A percentile compares a stretch with the other conserved stretches of the same genome.
Conservation (phyloP, 2,888 invertebrate genomes). For the Latheticus oryzae region DNA sequence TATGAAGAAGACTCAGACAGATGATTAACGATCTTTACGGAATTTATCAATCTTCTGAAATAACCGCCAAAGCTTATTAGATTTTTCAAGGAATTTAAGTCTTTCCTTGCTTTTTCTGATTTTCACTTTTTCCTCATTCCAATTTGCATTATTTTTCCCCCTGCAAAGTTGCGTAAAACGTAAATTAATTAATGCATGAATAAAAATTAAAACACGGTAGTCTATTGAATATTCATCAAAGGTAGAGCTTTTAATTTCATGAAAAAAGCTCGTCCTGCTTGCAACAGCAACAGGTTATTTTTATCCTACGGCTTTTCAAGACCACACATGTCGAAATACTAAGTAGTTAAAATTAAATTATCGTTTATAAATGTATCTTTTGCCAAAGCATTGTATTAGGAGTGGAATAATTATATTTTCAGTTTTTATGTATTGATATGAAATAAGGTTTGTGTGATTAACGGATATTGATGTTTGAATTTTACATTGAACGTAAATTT, state of each 20-base stretch:
- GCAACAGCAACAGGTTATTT: slow-evolving; percentile 42
- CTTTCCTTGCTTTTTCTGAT: neutral
- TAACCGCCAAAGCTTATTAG: neutral
- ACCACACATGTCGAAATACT: slow-evolving; percentile 40
- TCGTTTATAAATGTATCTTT: slow-evolving; percentile 28
- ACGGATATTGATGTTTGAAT: slow-evolving; percentile 17
- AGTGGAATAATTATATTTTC: no score
- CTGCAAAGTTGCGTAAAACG: slow-evolving; percentile 22
- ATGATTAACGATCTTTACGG: slow-evolving; percentile 32
- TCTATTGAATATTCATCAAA: slow-evolving; percentile 44
- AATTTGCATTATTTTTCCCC: slow-evolving; percentile 14
- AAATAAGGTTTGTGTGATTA: slow-evolving; percentile 14
- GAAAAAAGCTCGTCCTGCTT: slow-evolving; percentile 36
- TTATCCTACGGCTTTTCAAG: slow-evolving; percentile 38
- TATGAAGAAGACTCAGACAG: slow-evolving; percentile 26
- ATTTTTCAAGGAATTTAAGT: neutral
- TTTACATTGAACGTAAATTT: slow-evolving; percentile 33
- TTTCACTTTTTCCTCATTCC: neutral
- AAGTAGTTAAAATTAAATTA: slow-evolving; percentile 38
- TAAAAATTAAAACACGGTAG: slow-evolving; percentile 40
- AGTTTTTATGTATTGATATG: neutral
- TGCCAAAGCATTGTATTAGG: slow-evolving; percentile 8
- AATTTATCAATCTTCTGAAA: slow-evolving; percentile 14
- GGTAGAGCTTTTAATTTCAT: slow-evolving; percentile 41
- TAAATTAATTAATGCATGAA: slow-evolving; percentile 38